Evolutionary conservation across 2,113 vertebrate species (phyloP).

Genomic region (Pardalotus punctatus): DNA sequence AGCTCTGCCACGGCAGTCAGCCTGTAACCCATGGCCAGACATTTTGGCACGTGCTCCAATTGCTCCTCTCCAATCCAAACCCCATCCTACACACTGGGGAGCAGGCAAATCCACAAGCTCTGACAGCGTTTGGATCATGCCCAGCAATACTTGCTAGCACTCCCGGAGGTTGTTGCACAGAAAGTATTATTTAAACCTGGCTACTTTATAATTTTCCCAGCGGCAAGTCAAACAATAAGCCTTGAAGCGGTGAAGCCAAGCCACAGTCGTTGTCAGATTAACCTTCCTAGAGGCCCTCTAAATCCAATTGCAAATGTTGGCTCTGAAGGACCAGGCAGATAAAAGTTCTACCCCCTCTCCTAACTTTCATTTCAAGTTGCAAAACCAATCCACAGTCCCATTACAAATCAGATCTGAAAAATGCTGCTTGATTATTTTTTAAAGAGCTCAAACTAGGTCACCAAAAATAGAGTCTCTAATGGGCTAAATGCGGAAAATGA

Average conservation of each 20-base stretch:
- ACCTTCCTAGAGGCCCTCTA: conserved; percentile 32
- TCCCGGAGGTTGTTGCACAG: background rate
- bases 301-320: conserved; percentile 8
- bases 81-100: background rate
- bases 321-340: conserved; percentile 2
- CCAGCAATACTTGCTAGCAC: background rate
- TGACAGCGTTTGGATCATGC: background rate
- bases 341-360: background rate
- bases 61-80: background rate
- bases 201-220: conserved; percentile 29
- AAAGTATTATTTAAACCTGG: conserved; percentile 28
- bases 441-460: conserved; percentile 69
- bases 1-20: background rate
- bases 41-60: background rate
- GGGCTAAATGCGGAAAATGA: conserved; percentile 69
- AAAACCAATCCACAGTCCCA: conserved; percentile 40
- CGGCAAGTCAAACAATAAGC: background rate
- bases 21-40: background rate
- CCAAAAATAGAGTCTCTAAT: conserved; percentile 70
- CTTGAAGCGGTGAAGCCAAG: conserved; percentile 10
- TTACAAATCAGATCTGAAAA: conserved; percentile 61
- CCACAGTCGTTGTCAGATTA: conserved; percentile 16
- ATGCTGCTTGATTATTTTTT: conserved; percentile 70
- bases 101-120: background rate
- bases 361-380: conserved; percentile 38